These are phyloP conservation scores for Drosophila ohnishii DNA, from an alignment of 1,140 invertebrate species.

Conservation along the genomic window DNA sequence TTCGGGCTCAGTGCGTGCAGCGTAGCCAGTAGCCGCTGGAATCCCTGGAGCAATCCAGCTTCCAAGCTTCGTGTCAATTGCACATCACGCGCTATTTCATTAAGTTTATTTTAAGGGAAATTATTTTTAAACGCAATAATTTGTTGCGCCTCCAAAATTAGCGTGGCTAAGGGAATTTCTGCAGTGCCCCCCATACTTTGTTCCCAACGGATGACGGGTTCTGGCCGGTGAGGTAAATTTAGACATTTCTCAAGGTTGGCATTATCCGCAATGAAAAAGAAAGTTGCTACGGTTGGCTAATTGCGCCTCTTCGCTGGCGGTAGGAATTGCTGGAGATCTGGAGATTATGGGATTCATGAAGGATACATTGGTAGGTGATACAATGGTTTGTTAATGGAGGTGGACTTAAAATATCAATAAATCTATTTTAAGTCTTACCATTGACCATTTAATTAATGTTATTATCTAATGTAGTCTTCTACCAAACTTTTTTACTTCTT, in stretches of 20 bases:
- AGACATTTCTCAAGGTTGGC: constrained; percentile 62
- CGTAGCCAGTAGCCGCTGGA: constrained; percentile 45
- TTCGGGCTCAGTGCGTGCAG: constrained; percentile 47
- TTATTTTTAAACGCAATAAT: constrained; percentile 79
- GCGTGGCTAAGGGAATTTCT: constrained; percentile 29
- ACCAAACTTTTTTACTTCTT: too few species aligned
- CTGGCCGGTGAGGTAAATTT: constrained; percentile 33
- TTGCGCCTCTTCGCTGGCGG: background rate
- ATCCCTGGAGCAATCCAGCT: constrained; percentile 23
- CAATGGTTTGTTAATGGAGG: background rate
- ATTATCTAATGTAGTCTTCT: too few species aligned
- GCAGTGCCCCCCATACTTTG: constrained; percentile 32
- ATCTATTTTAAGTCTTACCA: too few species aligned
- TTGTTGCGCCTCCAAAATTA: constrained; percentile 53
- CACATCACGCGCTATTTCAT: constrained; percentile 72
- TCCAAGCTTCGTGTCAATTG: constrained; percentile 67
- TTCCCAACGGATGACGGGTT: constrained; percentile 8
- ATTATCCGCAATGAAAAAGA: constrained; percentile 44
- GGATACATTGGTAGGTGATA: too few species aligned
- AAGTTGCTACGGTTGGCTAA: constrained; percentile 34
- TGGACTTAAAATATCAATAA: background rate
- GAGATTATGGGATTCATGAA: background rate
- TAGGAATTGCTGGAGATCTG: background rate
- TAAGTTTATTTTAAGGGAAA: constrained; percentile 72
- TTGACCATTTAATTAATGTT: too few species aligned